Conservation (phyloP, 2,888 invertebrate genomes). For the Fragum whitleyi region DNA sequence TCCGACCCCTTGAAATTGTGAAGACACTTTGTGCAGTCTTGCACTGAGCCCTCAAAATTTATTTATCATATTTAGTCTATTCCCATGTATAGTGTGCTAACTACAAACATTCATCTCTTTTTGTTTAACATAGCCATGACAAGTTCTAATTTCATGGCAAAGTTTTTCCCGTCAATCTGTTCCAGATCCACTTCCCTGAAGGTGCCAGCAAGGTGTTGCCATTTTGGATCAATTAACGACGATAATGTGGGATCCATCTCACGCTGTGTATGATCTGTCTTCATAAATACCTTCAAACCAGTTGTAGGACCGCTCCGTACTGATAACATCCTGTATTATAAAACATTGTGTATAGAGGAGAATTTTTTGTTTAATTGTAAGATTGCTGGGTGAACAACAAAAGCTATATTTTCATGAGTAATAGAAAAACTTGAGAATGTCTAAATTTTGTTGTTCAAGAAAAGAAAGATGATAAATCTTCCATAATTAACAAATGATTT, state of each 20-base stretch:
- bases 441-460: no score
- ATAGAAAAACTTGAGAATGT: no score
- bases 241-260: conserved; percentile 62
- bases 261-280: conserved; percentile 82
- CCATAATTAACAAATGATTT: no score
- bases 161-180: conserved; percentile 98
- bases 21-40: no score
- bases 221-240: conserved; percentile 93
- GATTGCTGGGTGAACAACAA: neutral
- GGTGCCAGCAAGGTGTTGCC: conserved; percentile 97
- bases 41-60: no score
- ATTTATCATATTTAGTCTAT: no score
- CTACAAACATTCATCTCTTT: conserved; percentile 52
- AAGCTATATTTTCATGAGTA: neutral
- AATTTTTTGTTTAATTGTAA: conserved; percentile 6
- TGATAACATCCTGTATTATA: conserved; percentile 91
- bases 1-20: no score
- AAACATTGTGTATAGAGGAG: no score
- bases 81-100: no score
- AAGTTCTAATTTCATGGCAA: conserved; percentile 97
- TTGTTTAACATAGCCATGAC: conserved; percentile 90
- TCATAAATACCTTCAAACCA: conserved; percentile 95
- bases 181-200: conserved; percentile 92
- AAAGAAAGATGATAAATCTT: neutral
- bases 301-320: conserved; percentile 95